Base-by-base conservation (phyloP, 2,797 vertebrate genomes). In the Cottoperca gobio region DNA sequence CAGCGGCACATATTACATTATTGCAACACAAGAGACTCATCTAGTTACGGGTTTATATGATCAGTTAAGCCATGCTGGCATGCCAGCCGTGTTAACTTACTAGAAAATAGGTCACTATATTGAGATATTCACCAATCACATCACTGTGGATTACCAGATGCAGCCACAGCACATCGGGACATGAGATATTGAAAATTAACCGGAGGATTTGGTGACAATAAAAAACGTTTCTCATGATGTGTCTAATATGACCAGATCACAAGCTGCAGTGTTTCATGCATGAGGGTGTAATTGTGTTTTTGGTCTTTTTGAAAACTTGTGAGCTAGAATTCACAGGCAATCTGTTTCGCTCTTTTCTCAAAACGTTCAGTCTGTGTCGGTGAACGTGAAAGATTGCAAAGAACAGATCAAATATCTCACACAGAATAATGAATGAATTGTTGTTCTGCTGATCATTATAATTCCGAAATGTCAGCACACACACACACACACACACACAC, bases 111-210 rank as follows among this genome's bases (percentile, higher is more conserved):
- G 91, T 93, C 92, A 91, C 83, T 87, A 73, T 90, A 86, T 91
- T 81, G 88, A 91, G 90, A 90, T 91, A 87, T 81, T 89, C 89
- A 83, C 89, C 92, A 93, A 92, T 94, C 93, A 93, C 90, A 91
- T 92, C 88, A 90, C 76, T 55, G 76, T 90, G 92, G 93, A 95
- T 94, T 94, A 94, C 75, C 78, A 81, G 79, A 84, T 75, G 67
- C 85, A 82, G 82, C 81, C 85, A 61, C 67, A 76, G 75, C 83
- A 80, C 88, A 87, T 87, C 83, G 86, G 92, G 76, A 91, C 88
- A 92, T 91, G 90, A 89, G 78, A 91, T 90, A 93, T 88, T 89
- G 85, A 89, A 93, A 91, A 90, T 87, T 85, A 89, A 92, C 88
- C n/a, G 0, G 54, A 73, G 86, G 86, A 91, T 91, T 91, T 91